Evolutionary conservation across 2,797 vertebrate genomes (phyloP).

Genomic region (Myotis pilosus): DNA sequence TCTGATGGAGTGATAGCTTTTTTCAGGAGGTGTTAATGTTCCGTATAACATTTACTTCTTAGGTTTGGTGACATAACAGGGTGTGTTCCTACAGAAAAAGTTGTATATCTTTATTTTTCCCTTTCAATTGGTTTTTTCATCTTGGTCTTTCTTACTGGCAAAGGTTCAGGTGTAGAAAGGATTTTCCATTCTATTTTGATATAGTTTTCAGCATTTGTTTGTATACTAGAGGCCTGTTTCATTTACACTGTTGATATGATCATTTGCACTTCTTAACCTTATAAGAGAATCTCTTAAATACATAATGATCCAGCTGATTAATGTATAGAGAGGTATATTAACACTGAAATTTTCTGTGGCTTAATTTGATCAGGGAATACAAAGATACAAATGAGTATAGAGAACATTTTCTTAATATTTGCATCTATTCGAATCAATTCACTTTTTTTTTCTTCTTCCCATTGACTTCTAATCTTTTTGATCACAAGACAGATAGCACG

Average conservation of each 20-base stretch:
- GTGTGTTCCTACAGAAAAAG: neutral
- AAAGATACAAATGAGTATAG: neutral
- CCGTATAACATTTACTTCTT: neutral
- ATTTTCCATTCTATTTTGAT: neutral
- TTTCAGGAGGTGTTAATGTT: neutral
- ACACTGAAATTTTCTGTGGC: slow-evolving; percentile 18
- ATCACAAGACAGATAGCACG: neutral
- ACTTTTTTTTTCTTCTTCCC: neutral
- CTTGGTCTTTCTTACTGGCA: neutral
- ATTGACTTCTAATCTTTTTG: neutral
- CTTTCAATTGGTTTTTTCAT: neutral
- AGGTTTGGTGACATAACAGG: neutral
- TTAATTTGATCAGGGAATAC: slow-evolving; percentile 29
- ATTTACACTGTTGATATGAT: neutral
- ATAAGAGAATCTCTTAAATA: neutral
- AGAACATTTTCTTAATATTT: neutral
- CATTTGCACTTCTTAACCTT: neutral
- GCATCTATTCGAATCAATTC: neutral
- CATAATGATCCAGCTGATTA: neutral
- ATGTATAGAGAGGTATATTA: neutral
- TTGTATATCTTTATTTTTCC: neutral
- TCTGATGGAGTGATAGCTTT: neutral
- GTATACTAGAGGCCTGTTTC: neutral
- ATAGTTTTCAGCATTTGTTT: neutral
- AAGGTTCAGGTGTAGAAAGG: neutral